Percentiles rank a stretch among this genome's conserved stretches.
phyloP scores from a whole-genome alignment of 1,140 invertebrate genomes.

The Dendroctonus ponderosae region DNA sequence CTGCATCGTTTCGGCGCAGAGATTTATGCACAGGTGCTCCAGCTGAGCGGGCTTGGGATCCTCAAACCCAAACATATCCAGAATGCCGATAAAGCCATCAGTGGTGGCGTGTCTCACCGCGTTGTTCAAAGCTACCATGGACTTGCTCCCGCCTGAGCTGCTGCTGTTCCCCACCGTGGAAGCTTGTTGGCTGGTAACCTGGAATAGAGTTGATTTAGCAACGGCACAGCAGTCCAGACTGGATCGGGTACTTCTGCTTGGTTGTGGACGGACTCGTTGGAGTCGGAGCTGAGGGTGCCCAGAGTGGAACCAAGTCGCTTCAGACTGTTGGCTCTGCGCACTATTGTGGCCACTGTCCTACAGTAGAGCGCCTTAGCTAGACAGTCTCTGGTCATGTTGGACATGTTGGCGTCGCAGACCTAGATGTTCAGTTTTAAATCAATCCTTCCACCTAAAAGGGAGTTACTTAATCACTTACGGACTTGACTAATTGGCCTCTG shows the following conservation, averaged over 20 bases:
- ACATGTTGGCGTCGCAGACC: conserved; percentile 78
- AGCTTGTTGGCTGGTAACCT: conserved; percentile 71
- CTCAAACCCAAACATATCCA: conserved; percentile 96
- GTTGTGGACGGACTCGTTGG: conserved; percentile 88
- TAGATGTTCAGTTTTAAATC: neutral
- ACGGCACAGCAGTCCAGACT: neutral
- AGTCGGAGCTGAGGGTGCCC: conserved; percentile 86
- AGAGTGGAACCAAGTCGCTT: conserved; percentile 84
- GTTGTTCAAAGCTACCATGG: conserved; percentile 88
- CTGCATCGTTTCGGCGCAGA: conserved; percentile 96
- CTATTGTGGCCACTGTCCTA: conserved; percentile 92
- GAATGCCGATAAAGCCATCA: conserved; percentile 90
- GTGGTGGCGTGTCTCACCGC: conserved; percentile 91
- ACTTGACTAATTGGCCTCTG: conserved; percentile 78
- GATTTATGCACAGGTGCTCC: conserved; percentile 91
- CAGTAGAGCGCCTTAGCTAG: conserved; percentile 92
- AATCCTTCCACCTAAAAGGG: neutral
- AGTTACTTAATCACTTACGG: conserved; percentile 46
- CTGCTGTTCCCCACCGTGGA: conserved; percentile 68
- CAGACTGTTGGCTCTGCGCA: conserved; percentile 86
- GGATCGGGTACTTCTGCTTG: conserved; percentile 65
- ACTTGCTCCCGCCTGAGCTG: conserved; percentile 76
- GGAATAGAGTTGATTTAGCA: neutral
- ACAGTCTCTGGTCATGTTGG: conserved; percentile 83
- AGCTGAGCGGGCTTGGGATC: conserved; percentile 86